phyloP scores from a whole-genome alignment of 1,140 invertebrate genomes.

The Calliopsis andreniformis region DNA sequence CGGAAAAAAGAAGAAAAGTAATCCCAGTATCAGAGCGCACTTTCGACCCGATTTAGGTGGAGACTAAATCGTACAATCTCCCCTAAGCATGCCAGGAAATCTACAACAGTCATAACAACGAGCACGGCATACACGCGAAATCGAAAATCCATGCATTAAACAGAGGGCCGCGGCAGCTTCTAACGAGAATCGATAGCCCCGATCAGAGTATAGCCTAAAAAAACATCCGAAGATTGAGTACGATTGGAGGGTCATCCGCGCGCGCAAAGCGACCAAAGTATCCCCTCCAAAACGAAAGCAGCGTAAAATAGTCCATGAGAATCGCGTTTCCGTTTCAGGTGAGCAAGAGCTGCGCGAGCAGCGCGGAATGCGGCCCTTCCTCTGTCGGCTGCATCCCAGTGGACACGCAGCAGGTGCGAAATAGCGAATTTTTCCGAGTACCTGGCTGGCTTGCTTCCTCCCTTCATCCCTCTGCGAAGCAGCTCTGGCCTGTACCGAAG shows the following conservation, averaged over 20 bases:
- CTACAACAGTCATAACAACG: not conserved
- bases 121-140: not conserved
- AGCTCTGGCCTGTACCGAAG: too few relatives aligned
- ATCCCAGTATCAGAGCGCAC: too few relatives aligned
- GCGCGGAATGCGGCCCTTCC: slow-evolving; percentile 83
- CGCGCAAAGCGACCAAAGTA: not conserved
- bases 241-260: too few relatives aligned
- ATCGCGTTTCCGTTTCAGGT: slow-evolving; percentile 73
- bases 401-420: slow-evolving; percentile 84
- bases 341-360: slow-evolving; percentile 85
- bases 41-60: too few relatives aligned
- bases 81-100: too few relatives aligned
- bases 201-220: not conserved
- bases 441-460: slow-evolving; percentile 37
- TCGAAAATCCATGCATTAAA: slow-evolving; percentile 5
- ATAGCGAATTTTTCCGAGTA: slow-evolving; percentile 73
- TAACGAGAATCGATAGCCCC: not conserved
- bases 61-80: too few relatives aligned
- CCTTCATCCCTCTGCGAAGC: too few relatives aligned
- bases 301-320: not conserved
- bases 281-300: not conserved
- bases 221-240: slow-evolving; percentile 17
- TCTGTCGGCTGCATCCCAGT: slow-evolving; percentile 85
- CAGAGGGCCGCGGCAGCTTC: not conserved
- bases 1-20: not conserved